Conservation (phyloP, 2,888 invertebrate genomes). For the Stenurella melanura region DNA sequence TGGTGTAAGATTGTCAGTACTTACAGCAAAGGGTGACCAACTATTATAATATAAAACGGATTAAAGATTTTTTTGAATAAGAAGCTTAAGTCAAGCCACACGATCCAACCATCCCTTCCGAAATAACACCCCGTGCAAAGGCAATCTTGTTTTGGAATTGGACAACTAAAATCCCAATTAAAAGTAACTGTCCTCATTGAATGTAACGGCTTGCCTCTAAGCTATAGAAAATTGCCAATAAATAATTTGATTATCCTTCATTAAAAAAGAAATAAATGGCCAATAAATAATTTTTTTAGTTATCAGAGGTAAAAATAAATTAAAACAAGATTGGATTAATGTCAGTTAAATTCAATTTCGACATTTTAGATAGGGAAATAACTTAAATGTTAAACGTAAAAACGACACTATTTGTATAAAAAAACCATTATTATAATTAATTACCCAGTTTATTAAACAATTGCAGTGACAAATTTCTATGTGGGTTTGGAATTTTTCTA, state of each 20-base stretch:
- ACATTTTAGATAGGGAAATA: slow-evolving; percentile 22
- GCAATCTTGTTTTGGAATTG: no score
- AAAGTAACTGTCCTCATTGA: neutral
- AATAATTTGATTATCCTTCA: neutral
- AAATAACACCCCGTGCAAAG: no score
- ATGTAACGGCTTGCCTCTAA: neutral
- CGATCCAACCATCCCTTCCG: no score
- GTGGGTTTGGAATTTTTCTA: slow-evolving; percentile 32
- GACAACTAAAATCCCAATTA: no score
- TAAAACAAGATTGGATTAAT: slow-evolving; percentile 20
- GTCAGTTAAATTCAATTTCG: slow-evolving; percentile 26
- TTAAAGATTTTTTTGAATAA: no score
- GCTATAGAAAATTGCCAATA: neutral
- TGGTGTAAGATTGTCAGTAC: no score
- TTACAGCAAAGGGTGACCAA: no score
- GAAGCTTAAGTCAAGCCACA: no score
- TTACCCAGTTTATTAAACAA: slow-evolving; percentile 31
- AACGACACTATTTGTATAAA: slow-evolving; percentile 30
- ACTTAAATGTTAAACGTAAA: neutral
- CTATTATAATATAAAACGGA: no score
- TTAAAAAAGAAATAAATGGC: neutral
- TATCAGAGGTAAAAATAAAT: slow-evolving; percentile 1
- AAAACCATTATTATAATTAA: slow-evolving; percentile 38
- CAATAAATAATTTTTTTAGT: neutral
- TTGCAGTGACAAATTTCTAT: slow-evolving; percentile 22